These are phyloP conservation scores for Pediacus dermestoides DNA, from an alignment of 2,888 invertebrate genomes.

Conservation along the genomic window DNA sequence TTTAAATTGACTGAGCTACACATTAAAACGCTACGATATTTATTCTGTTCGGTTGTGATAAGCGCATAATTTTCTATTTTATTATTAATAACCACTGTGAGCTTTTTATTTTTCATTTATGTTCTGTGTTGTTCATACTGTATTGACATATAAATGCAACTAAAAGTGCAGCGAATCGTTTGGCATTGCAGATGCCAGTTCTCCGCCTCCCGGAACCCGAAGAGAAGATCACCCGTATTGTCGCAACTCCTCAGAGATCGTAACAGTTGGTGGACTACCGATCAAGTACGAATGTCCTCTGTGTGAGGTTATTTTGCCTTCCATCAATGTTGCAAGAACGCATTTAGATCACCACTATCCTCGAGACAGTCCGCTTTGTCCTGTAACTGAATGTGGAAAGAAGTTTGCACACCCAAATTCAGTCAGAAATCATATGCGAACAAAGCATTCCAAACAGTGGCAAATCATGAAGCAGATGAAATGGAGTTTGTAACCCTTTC, in stretches of 20 bases:
- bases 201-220: constrained; percentile 19
- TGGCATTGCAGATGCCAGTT: constrained; percentile 62
- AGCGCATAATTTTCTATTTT: too few species aligned
- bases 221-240: constrained; percentile 19
- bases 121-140: constrained; percentile 19
- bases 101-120: neutral
- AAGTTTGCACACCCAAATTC: constrained; percentile 81
- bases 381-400: constrained; percentile 70
- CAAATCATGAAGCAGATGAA: constrained; percentile 77
- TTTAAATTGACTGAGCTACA: constrained; percentile 12
- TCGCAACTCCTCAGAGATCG: constrained; percentile 36
- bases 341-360: constrained; percentile 83
- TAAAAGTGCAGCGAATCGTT: constrained; percentile 47
- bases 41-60: too few species aligned
- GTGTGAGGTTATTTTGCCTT: constrained; percentile 64
- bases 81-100: neutral
- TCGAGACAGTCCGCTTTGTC: constrained; percentile 77
- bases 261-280: constrained; percentile 39
- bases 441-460: constrained; percentile 79
- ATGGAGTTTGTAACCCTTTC: constrained; percentile 61
- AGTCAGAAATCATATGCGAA: constrained; percentile 82
- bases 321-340: constrained; percentile 64
- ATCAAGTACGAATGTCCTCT: constrained; percentile 65
- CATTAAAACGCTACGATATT: too few species aligned
- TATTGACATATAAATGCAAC: constrained; percentile 29